Evolutionary conservation across 2,888 invertebrate genomes (phyloP).

Genomic region (Dynastes hyllus): DNA sequence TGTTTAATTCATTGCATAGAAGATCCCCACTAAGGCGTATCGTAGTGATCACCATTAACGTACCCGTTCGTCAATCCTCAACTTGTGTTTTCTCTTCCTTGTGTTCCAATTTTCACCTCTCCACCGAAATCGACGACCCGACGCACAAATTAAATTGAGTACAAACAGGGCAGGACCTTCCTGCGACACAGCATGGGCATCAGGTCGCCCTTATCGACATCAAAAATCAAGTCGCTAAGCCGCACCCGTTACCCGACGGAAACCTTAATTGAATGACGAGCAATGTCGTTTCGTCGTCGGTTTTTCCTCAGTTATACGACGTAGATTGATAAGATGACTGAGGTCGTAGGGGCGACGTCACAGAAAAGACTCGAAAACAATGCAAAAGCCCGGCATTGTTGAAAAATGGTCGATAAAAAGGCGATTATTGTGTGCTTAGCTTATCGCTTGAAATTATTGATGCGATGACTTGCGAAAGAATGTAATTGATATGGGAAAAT

Average conservation of each 20-base stretch:
- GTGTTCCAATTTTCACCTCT: slow-evolving; percentile 19
- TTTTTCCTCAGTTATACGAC: slow-evolving; percentile 18
- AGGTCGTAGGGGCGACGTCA: background rate
- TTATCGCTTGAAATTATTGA: no score
- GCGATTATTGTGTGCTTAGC: no score
- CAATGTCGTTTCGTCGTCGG: slow-evolving; percentile 19
- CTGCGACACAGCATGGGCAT: background rate
- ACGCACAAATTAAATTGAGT: slow-evolving; percentile 43
- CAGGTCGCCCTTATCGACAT: slow-evolving; percentile 35
- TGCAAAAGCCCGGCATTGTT: background rate
- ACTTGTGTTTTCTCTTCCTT: slow-evolving; percentile 7
- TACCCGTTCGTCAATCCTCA: background rate
- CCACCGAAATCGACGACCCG: background rate
- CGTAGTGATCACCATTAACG: slow-evolving; percentile 9
- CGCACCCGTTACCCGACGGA: slow-evolving; percentile 16
- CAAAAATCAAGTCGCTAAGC: slow-evolving; percentile 38
- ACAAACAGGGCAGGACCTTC: slow-evolving; percentile 39
- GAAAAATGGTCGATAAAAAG: background rate
- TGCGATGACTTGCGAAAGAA: no score
- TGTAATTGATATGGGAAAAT: no score
- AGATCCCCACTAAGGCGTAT: background rate
- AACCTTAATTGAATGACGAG: slow-evolving; percentile 45
- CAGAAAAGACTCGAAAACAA: background rate
- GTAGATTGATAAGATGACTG: background rate
- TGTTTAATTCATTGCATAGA: no score